These are phyloP conservation scores for Lasioglossum morio DNA, from an alignment of 2,888 invertebrate genomes.

Conservation along the genomic window DNA sequence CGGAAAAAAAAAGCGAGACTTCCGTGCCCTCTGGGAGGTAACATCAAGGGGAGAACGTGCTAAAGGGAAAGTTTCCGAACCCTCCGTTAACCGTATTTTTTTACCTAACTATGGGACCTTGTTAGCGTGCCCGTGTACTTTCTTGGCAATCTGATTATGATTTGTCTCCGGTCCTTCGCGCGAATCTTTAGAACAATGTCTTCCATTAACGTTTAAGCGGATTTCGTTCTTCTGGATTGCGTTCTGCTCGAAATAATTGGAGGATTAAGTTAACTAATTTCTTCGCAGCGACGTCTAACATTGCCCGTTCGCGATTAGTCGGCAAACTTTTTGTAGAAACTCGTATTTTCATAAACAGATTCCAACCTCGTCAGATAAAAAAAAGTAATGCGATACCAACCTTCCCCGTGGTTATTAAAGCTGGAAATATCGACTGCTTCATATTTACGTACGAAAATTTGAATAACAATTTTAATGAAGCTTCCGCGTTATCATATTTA, in stretches of 20 bases:
- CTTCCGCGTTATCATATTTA: no score
- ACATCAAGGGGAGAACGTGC: conserved; percentile 12
- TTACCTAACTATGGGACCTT: not conserved
- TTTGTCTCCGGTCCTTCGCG: not conserved
- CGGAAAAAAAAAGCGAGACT: not conserved
- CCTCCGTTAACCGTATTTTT: conserved; percentile 11
- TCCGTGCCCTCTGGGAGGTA: not conserved
- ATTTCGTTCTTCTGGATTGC: not conserved
- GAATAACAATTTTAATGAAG: not conserved
- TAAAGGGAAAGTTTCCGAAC: conserved; percentile 15
- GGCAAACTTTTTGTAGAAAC: not conserved
- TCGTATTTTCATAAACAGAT: not conserved
- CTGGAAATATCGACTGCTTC: not conserved
- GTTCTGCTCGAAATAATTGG: conserved; percentile 11
- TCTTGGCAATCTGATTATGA: conserved; percentile 6
- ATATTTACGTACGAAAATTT: not conserved
- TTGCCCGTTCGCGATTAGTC: not conserved
- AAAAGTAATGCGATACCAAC: not conserved
- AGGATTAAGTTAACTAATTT: not conserved
- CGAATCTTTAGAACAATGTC: not conserved
- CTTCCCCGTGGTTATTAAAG: not conserved
- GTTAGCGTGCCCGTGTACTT: conserved; percentile 4
- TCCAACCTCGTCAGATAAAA: not conserved
- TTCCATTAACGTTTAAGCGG: conserved; percentile 19
- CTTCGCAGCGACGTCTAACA: not conserved